Conservation (phyloP, 2,797 vertebrate species). For the Periparus ater region DNA sequence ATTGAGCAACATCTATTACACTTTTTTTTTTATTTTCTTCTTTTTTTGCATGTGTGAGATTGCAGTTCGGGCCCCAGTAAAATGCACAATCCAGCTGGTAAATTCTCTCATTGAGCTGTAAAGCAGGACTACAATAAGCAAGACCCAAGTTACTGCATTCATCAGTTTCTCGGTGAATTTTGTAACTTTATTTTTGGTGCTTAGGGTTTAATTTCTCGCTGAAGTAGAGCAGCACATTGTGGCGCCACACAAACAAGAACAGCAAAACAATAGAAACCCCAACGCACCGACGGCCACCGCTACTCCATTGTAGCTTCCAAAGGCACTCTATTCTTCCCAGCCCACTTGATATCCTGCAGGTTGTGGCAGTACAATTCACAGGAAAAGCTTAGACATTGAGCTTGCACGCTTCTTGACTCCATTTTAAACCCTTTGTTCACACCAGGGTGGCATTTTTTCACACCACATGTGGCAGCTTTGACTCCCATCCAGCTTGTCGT, state of each 20-base stretch:
- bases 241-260: conserved; percentile 66
- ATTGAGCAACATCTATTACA: not conserved
- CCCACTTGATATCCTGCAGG: conserved; percentile 80
- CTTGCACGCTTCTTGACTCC: conserved; percentile 83
- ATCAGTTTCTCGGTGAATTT: conserved; percentile 51
- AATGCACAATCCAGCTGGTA: not conserved
- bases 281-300: conserved; percentile 28
- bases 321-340: conserved; percentile 73
- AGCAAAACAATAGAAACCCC: conserved; percentile 64
- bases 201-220: conserved; percentile 71
- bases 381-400: conserved; percentile 84
- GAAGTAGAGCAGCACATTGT: conserved; percentile 68
- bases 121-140: not conserved
- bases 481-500: conserved; percentile 82
- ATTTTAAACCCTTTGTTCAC: conserved; percentile 88
- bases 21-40: not conserved
- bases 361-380: conserved; percentile 81
- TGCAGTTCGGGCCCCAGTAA: not conserved
- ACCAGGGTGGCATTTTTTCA: conserved; percentile 85
- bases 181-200: conserved; percentile 58
- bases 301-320: conserved; percentile 69
- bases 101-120: conserved; percentile 30
- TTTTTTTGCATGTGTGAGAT: not conserved
- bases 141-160: conserved; percentile 37
- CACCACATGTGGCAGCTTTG: conserved; percentile 83